Evolutionary conservation across 2,113 vertebrate genomes (phyloP).

Genomic region (Hypomesus transpacificus): DNA sequence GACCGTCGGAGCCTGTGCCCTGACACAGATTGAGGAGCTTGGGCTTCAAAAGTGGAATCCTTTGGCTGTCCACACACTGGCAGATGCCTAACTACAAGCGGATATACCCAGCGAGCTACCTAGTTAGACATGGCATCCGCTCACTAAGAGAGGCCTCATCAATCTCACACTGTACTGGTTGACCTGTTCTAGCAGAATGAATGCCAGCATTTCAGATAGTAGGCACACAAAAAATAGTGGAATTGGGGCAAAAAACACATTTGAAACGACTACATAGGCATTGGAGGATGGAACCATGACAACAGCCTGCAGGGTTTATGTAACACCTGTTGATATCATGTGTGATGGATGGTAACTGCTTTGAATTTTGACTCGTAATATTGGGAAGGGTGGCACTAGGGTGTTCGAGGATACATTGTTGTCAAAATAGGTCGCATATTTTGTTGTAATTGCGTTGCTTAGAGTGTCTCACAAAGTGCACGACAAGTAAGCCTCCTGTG

Average conservation of each 20-base stretch:
- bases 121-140: constrained; percentile 62
- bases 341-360: constrained; percentile 28
- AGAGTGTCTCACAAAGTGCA: constrained; percentile 5
- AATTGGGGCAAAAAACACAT: constrained; percentile 12
- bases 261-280: constrained; percentile 30
- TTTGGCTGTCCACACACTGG: constrained; percentile 38
- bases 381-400: neutral
- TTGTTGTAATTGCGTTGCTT: neutral
- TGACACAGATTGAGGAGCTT: constrained; percentile 33
- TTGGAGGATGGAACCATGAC: constrained; percentile 8
- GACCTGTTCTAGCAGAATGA: constrained; percentile 20
- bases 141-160: constrained; percentile 52
- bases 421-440: constrained; percentile 7
- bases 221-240: constrained; percentile 19
- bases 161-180: constrained; percentile 36
- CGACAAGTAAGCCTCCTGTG: constrained; percentile 16
- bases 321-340: constrained; percentile 22
- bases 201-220: constrained; percentile 13
- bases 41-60: constrained; percentile 37
- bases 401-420: constrained; percentile 4
- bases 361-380: neutral
- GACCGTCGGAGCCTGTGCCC: constrained; percentile 30
- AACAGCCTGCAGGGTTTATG: neutral
- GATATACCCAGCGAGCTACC: constrained; percentile 54
- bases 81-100: constrained; percentile 53